Evolutionary conservation across 2,888 invertebrate genomes (phyloP).

Genomic region (Xestia sexstrigata): DNA sequence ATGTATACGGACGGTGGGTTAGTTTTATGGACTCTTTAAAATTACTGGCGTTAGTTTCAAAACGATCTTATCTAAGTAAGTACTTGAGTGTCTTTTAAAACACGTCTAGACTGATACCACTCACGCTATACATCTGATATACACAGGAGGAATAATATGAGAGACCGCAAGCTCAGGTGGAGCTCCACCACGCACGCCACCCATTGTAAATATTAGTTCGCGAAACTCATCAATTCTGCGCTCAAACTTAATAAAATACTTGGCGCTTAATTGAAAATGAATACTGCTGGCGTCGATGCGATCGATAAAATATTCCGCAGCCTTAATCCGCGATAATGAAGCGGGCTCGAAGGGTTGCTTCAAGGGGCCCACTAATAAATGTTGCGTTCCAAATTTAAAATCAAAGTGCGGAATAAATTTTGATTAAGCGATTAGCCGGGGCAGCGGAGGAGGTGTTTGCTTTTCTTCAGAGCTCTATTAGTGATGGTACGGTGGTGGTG

Average conservation of each 20-base stretch:
- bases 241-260: constrained; percentile 91
- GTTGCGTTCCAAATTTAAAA: constrained; percentile 91
- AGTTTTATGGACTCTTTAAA: background rate
- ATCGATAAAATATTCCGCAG: constrained; percentile 90
- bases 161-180: constrained; percentile 76
- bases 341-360: constrained; percentile 87
- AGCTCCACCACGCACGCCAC: constrained; percentile 80
- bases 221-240: constrained; percentile 90
- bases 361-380: constrained; percentile 89
- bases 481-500: constrained; percentile 71
- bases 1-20: background rate
- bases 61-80: background rate
- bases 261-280: constrained; percentile 91
- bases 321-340: constrained; percentile 91
- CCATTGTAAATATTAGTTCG: constrained; percentile 90
- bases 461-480: constrained; percentile 82
- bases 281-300: constrained; percentile 86
- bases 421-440: constrained; percentile 90
- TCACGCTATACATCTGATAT: constrained; percentile 46
- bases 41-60: background rate
- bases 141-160: constrained; percentile 66
- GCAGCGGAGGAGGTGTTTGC: constrained; percentile 87
- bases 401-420: constrained; percentile 91
- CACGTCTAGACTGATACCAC: constrained; percentile 62
- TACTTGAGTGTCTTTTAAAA: constrained; percentile 38